A percentile compares a stretch with the other conserved stretches of the same genome.
These are phyloP conservation scores for Danaus chrysippus DNA, from an alignment of 2,888 invertebrate species.

Conservation along the genomic window DNA sequence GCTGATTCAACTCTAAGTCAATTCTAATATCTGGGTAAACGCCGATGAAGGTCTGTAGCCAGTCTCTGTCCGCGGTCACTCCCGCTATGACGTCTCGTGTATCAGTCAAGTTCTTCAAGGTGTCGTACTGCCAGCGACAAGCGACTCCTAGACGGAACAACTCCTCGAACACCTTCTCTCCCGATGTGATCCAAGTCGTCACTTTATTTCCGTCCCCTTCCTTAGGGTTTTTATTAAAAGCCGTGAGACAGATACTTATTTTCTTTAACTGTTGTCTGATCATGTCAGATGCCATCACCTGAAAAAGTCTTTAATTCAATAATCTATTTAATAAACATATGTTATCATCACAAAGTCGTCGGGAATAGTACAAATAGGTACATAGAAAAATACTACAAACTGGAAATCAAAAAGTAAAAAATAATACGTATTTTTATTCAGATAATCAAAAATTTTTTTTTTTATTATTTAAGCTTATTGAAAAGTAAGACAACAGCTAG, in stretches of 20 bases:
- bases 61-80: constrained; percentile 26
- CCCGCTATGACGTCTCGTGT: constrained; percentile 19
- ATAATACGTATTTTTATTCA: too few species aligned
- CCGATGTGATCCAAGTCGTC: constrained; percentile 31
- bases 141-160: constrained; percentile 27
- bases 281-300: constrained; percentile 32
- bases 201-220: constrained; percentile 30
- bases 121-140: constrained; percentile 26
- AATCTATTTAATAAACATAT: too few species aligned
- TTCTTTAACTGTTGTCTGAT: constrained; percentile 29
- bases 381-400: too few species aligned
- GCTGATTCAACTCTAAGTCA: constrained; percentile 29
- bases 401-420: too few species aligned
- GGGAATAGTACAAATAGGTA: too few species aligned
- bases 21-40: constrained; percentile 32
- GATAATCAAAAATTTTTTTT: too few species aligned
- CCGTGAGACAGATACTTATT: constrained; percentile 20
- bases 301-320: constrained; percentile 14
- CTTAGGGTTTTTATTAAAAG: constrained; percentile 32
- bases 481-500: too few species aligned
- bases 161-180: constrained; percentile 34
- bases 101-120: constrained; percentile 22
- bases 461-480: too few species aligned
- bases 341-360: too few species aligned
- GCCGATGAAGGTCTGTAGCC: constrained; percentile 32